These are phyloP conservation scores for Phymorhynchus buccinoides DNA, from an alignment of 1,140 invertebrate genomes.

Conservation along the genomic window DNA sequence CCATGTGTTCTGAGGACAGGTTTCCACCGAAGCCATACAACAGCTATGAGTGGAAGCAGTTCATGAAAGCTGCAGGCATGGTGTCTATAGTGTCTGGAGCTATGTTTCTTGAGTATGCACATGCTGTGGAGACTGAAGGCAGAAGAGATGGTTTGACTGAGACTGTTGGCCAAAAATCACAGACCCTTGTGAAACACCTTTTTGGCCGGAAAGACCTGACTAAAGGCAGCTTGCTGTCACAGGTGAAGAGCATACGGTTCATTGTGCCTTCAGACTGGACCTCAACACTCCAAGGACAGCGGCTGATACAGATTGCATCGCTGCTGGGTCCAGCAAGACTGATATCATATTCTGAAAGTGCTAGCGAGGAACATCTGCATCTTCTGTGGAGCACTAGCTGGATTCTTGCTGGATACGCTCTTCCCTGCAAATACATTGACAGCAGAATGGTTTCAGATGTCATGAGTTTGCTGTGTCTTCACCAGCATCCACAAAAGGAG, in stretches of 20 bases:
- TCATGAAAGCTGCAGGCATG: constrained; percentile 17
- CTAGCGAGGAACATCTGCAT: neutral
- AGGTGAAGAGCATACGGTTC: constrained; percentile 46
- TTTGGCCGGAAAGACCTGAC: neutral
- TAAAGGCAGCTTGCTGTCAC: neutral
- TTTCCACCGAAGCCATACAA: constrained; percentile 26
- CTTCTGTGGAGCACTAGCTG: constrained; percentile 50
- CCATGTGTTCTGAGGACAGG: neutral
- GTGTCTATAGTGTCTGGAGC: neutral
- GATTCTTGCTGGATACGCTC: constrained; percentile 37
- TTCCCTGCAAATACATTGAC: constrained; percentile 10
- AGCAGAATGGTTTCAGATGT: neutral
- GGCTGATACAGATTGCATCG: neutral
- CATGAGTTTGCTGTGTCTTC: constrained; percentile 27
- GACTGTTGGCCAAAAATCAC: neutral
- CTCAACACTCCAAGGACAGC: neutral
- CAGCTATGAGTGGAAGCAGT: neutral
- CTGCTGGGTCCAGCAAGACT: constrained; percentile 24
- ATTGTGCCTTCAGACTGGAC: constrained; percentile 37
- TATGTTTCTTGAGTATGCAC: constrained; percentile 16
- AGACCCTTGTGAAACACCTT: constrained; percentile 13
- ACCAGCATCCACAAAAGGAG: constrained; percentile 13
- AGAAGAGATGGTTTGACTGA: neutral
- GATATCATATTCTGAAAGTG: constrained; percentile 42
- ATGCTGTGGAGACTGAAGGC: neutral